Base-by-base conservation (phyloP, 92 coral and sea anemone genomes). In the Bergia puertoricense region DNA sequence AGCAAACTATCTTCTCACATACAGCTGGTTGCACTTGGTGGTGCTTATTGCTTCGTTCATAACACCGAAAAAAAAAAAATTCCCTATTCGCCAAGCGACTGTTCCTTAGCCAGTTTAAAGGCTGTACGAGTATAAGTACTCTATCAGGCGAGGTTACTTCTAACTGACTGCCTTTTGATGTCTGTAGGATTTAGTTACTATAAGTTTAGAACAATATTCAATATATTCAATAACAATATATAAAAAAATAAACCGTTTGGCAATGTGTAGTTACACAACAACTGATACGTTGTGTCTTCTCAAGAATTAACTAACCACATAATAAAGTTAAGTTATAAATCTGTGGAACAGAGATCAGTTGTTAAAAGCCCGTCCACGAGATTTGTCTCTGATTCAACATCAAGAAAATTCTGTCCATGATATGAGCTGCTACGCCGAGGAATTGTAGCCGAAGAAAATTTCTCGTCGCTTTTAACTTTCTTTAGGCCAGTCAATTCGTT, bases 281-380 rank as follows among this genome's bases (percentile, higher is more conserved):
- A 62, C 69, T 4, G 6, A 18, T 62, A 62, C 8, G 30, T 30
- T 30, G 30, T 62, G 0, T 62, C 7, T 22, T 16, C 69, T 7
- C 23, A 30, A 16, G 22, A 20, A 62, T 0, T 62, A 6, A 18
- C 69, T 23, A 62, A 23, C 69, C 69, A 4, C 69, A 20, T 62
- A 62, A 23, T 18, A 16, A 5, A 18, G 69, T 4, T 62, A 18
- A 16, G 69, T 50, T 38, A 79, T 46, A 79, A 43, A 14, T 79
- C 82, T 48, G 82, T 79, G 59, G 82, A 79, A 50, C 82, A 79
- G 40, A 79, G 82, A 79, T 79, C 82, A 48, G 82, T 79, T 37
- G 82, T 79, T 23, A 79, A 23, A n/a, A 79, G 62, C 39, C 82
- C 82, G 8, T 79, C 82, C 67, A 79, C 82, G 20, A 79, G 65